These are phyloP conservation scores for Apostichopus japonicus DNA, from an alignment of 35 echinoderm and acorn worm species.

Conservation along the genomic window DNA sequence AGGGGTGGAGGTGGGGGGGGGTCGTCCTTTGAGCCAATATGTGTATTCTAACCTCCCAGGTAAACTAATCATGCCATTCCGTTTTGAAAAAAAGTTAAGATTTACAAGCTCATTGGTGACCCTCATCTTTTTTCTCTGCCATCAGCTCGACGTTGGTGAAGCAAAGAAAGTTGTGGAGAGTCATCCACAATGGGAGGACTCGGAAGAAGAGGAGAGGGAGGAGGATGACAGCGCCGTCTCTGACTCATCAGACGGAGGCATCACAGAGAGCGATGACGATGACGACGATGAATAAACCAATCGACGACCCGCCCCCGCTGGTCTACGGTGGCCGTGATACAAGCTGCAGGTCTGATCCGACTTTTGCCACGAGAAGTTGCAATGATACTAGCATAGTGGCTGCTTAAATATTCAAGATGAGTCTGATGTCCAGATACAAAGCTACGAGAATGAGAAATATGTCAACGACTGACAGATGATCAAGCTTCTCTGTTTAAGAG, in stretches of 20 bases:
- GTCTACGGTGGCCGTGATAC: no score
- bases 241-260: slow-evolving; percentile 78
- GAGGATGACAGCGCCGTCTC: slow-evolving; percentile 81
- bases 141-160: slow-evolving; percentile 85
- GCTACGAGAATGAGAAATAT: no score
- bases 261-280: slow-evolving; percentile 80
- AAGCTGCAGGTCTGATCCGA: not conserved
- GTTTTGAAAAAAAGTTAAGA: no score
- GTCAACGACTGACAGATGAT: no score
- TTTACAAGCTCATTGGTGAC: no score
- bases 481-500: no score
- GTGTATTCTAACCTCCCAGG: no score
- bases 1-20: no score
- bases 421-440: no score
- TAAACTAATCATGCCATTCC: no score
- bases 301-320: not conserved
- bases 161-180: slow-evolving; percentile 85
- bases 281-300: not conserved
- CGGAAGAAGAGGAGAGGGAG: slow-evolving; percentile 82
- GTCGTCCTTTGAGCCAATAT: no score
- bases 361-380: not conserved
- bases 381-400: not conserved
- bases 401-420: not conserved
- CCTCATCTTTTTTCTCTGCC: not conserved
- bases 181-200: slow-evolving; percentile 86